Conservation (phyloP, 1,140 invertebrate species). For the Scylla paramamosain region DNA sequence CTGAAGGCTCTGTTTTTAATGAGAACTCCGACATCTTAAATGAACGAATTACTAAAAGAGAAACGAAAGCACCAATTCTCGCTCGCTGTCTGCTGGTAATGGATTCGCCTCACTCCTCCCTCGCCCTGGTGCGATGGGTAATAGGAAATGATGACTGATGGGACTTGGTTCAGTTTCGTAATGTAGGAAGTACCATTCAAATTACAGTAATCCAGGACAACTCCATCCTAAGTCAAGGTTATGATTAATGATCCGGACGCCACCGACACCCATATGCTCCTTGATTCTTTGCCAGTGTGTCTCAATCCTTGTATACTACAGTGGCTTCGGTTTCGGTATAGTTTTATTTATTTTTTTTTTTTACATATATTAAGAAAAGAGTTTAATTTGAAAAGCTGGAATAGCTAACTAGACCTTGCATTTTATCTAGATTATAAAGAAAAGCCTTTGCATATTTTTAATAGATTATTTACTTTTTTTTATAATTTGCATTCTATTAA, state of each 20-base stretch:
- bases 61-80: neutral
- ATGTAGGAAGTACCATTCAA: conserved; percentile 54
- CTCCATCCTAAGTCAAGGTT: conserved; percentile 58
- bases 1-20: neutral
- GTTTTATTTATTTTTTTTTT: neutral
- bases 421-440: neutral
- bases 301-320: neutral
- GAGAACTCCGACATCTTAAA: neutral
- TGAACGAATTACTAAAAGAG: neutral
- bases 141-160: conserved; percentile 49
- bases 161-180: conserved; percentile 8
- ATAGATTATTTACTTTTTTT: too few species aligned
- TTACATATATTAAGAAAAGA: too few species aligned
- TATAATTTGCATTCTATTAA: too few species aligned
- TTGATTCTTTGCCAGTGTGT: conserved; percentile 26
- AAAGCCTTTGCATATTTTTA: neutral
- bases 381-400: too few species aligned
- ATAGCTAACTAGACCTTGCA: too few species aligned
- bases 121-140: neutral
- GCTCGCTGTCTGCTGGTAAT: neutral
- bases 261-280: neutral
- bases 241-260: conserved; percentile 64
- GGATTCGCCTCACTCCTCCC: neutral
- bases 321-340: neutral
- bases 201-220: conserved; percentile 61